A percentile compares a stretch with the other conserved stretches of the same genome.
phyloP scores from a whole-genome alignment of 1,140 invertebrate species.

The Drosophila elegans region DNA sequence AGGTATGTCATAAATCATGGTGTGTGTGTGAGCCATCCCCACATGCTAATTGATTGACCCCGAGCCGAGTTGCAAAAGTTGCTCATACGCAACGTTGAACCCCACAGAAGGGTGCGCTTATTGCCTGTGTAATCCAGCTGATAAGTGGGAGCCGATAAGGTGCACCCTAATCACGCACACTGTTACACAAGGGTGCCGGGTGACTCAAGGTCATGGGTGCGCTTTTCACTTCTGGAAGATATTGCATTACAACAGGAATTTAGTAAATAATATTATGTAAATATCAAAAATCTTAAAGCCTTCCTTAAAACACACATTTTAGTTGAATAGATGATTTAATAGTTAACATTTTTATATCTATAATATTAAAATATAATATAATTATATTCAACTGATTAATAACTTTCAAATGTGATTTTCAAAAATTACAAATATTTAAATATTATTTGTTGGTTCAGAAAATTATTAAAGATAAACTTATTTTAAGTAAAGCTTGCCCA shows the following conservation, averaged over 20 bases:
- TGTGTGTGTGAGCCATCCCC: constrained; percentile 16
- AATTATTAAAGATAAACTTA: too few species aligned
- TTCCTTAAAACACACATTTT: neutral
- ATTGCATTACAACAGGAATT: neutral
- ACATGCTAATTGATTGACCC: constrained; percentile 51
- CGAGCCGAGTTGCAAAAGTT: constrained; percentile 28
- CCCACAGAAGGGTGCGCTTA: constrained; percentile 12
- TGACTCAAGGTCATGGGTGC: constrained; percentile 17
- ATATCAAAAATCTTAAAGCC: neutral
- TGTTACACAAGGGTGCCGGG: neutral
- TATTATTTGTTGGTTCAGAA: too few species aligned
- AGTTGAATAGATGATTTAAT: neutral
- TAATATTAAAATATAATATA: too few species aligned
- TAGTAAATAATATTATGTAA: neutral
- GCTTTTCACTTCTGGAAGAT: neutral
- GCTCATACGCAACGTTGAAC: constrained; percentile 48
- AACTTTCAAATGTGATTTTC: too few species aligned
- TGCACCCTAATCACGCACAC: constrained; percentile 9
- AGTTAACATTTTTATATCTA: neutral
- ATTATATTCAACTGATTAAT: too few species aligned
- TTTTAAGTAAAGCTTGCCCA: too few species aligned
- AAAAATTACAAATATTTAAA: too few species aligned
- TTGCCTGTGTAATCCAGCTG: constrained; percentile 28
- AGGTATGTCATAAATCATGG: constrained; percentile 56
- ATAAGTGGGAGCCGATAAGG: constrained; percentile 37